These are phyloP conservation scores for Phrynosoma platyrhinos DNA, from an alignment of 2,113 vertebrate genomes.

Conservation along the genomic window DNA sequence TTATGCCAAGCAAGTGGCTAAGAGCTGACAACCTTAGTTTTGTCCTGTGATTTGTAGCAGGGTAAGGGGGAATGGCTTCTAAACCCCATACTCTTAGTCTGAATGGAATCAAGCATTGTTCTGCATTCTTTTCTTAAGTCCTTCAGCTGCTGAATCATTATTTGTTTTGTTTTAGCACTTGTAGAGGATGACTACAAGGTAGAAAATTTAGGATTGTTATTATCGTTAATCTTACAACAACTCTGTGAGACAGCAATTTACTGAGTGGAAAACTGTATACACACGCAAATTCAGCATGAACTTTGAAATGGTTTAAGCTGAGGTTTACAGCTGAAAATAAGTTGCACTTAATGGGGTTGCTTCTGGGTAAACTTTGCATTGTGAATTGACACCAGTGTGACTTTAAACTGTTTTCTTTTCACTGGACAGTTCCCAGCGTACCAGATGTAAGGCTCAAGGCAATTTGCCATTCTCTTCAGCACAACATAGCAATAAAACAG, in stretches of 20 bases:
- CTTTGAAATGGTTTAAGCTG: neutral
- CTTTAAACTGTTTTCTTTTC: neutral
- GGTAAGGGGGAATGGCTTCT: too few relatives aligned
- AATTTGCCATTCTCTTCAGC: neutral
- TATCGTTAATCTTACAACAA: too few relatives aligned
- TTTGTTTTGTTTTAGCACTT: neutral
- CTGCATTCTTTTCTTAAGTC: too few relatives aligned
- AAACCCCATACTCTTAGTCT: too few relatives aligned
- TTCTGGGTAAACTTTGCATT: neutral
- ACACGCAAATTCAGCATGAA: neutral
- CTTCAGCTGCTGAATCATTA: too few relatives aligned
- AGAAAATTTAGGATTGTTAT: neutral
- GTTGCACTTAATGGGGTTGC: neutral
- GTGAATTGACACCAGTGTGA: neutral
- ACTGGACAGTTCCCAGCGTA: neutral
- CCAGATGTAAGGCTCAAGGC: neutral
- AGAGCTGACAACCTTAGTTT: too few relatives aligned
- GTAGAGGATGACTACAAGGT: neutral
- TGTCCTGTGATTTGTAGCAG: too few relatives aligned
- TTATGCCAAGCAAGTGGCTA: too few relatives aligned
- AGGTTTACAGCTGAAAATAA: neutral
- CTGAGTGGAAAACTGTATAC: neutral
- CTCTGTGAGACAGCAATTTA: neutral
- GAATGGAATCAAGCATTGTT: too few relatives aligned
- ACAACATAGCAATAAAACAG: neutral